Base-by-base conservation (phyloP, 2,797 vertebrate genomes). In the Gobionotothen gibberifrons region DNA sequence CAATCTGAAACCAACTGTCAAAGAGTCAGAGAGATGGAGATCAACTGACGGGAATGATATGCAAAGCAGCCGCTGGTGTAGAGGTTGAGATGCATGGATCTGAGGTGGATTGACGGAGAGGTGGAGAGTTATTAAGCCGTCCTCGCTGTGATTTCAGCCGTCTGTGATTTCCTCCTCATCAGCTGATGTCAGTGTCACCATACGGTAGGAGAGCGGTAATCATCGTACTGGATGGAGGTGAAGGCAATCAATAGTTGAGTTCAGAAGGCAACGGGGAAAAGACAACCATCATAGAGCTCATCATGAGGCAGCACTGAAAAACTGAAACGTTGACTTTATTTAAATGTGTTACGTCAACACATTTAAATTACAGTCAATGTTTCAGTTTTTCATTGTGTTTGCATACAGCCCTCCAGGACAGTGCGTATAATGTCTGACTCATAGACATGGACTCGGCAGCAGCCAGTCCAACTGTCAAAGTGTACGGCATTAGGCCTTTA, bases 171-270 rank as follows among this genome's bases (percentile, higher is more conserved):
- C 74, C 81, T 77, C 72, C 53, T 85, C 82, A 76, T 66, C 71
- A 65, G 73, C 87, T 74, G 74, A 83, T 70, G 84, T 87, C 82
- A 66, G 68, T 57, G 65, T 83, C 85, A 72, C 80, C 75, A 80
- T 82, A 72, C 78, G 76, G 71, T 68, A 68, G 60, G 61, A 53
- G 67, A 19, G 79, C 79, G 72, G 81, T 29, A 74, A 85, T 90
- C 76, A 67, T 63, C 43, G 73, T 77, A 82, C 76, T 65, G 67
- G 69, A 74, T 39, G 11, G 67, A 76, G 87, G 76, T 40, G 68
- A 89, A 77, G 63, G 62, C 69, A 85, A 93, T 92, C 91, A 85
- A 93, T 93, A 81, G 75, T 17, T 72, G 77, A 74, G 88, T 76
- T 68, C 32, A 44, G 69, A 67, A 65, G 65, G 21, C 19, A 7